Evolutionary conservation across 2,113 vertebrate genomes (phyloP).

Genomic region (Mesembrinibis cayennensis): DNA sequence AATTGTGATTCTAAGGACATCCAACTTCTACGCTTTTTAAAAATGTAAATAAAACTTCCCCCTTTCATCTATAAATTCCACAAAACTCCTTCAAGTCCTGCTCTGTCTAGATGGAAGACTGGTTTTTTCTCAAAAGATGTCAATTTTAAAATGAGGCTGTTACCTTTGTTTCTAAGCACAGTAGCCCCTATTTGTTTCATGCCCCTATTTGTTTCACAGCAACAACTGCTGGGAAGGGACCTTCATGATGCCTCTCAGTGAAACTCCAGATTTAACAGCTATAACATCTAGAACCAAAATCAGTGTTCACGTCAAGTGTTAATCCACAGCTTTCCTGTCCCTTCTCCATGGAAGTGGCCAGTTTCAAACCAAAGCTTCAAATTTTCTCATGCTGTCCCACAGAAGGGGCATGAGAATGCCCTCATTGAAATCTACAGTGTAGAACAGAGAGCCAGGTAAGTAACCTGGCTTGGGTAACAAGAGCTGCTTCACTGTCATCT

Average conservation of each 20-base stretch:
- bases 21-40: background rate
- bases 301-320: background rate
- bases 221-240: background rate
- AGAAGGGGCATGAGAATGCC: background rate
- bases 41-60: background rate
- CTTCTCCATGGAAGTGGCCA: background rate
- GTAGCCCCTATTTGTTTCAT: background rate
- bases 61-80: background rate
- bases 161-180: background rate
- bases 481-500: accelerated
- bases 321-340: background rate
- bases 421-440: background rate
- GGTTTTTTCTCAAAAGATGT: background rate
- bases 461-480: background rate
- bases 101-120: background rate
- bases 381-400: background rate
- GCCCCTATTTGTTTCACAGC: background rate
- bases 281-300: background rate
- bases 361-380: background rate
- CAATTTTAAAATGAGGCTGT: background rate
- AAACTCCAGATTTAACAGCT: background rate
- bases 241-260: background rate
- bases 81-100: background rate
- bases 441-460: background rate
- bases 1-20: background rate